Evolutionary conservation across 2,113 vertebrate genomes (phyloP), one percentile per base, ranked within the genome.

Genomic region (Neolamprologus cancellatus): DNA sequence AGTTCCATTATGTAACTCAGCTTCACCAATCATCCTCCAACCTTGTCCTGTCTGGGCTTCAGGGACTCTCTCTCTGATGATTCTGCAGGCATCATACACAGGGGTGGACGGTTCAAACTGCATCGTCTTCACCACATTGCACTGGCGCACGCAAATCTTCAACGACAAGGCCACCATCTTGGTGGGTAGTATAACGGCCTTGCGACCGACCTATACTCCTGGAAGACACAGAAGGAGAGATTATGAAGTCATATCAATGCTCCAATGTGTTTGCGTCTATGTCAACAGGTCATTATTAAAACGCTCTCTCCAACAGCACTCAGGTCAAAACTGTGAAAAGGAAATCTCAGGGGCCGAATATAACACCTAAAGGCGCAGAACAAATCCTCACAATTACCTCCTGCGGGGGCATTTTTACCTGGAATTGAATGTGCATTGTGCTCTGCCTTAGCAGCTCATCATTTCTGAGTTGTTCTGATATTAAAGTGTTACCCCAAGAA

Each of bases 51-150:
- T 97, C 10, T 99, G 99, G 14, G 98, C 98, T 89, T 99, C 99
- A 0, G 98, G 98, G 6, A 99, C 99, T 59, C 98, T 94, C 78
- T 99, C 99, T 4, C 99, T 94, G 78, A 99, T 99, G 52, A 98
- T 98, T 30, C 98, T 96, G 57, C 99, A 99, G 1, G 99, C 99
- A 1, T 99, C 99, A 0, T 99, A 99, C 61, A 99, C 98, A 0
- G 98, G 98, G 0, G 98, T 99, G 50, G 97, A 99, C 0, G 99
- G 99, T 13, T 99, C 98, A 61, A 99, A 99, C 91, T 99, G 99
- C 98, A 99, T 99, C 0, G 99, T 99, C 96, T 99, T 99, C 92
- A 99, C 98, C 78, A 99, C 99, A 5, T 99, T 99, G 96, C 99
- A 99, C 50, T 99, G 99, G 44, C 98, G 98, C 20, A 99, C 97